Conservation (phyloP, 1,140 invertebrate genomes). For the Pantala flavescens region DNA sequence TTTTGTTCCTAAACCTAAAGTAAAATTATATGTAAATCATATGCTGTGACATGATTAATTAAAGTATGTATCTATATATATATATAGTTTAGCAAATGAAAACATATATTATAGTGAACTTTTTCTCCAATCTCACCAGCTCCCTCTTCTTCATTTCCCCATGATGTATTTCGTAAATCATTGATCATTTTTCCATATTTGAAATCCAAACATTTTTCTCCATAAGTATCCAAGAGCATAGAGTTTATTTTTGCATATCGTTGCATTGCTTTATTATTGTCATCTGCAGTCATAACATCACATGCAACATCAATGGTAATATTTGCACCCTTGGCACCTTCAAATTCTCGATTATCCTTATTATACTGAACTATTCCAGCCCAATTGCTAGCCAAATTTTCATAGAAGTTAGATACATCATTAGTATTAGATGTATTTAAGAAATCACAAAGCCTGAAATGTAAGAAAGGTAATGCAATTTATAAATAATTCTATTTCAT, state of each 20-base stretch:
- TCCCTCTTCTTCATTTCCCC: constrained; percentile 47
- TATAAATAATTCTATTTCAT: constrained; percentile 13
- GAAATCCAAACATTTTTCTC: constrained; percentile 74
- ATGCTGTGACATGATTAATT: too few species aligned
- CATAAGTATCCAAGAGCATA: constrained; percentile 52
- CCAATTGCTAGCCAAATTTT: constrained; percentile 70
- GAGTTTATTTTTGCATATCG: constrained; percentile 62
- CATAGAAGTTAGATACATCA: constrained; percentile 72
- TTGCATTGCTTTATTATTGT: constrained; percentile 47
- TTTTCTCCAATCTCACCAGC: constrained; percentile 40
- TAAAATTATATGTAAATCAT: too few species aligned
- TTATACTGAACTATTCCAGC: constrained; percentile 89
- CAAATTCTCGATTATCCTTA: constrained; percentile 73
- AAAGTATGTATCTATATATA: too few species aligned
- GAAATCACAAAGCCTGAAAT: constrained; percentile 61
- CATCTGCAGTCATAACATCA: constrained; percentile 56
- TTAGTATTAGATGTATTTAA: constrained; percentile 52
- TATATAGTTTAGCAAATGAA: too few species aligned
- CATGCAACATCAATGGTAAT: constrained; percentile 74
- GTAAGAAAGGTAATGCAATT: constrained; percentile 20
- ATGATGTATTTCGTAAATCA: constrained; percentile 56
- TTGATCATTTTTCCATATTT: constrained; percentile 69
- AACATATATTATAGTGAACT: too few species aligned
- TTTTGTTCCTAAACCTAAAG: too few species aligned
- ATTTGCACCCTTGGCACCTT: constrained; percentile 46